These are phyloP conservation scores for Mus pahari DNA, from an alignment of 2,113 vertebrate genomes.

Conservation along the genomic window DNA sequence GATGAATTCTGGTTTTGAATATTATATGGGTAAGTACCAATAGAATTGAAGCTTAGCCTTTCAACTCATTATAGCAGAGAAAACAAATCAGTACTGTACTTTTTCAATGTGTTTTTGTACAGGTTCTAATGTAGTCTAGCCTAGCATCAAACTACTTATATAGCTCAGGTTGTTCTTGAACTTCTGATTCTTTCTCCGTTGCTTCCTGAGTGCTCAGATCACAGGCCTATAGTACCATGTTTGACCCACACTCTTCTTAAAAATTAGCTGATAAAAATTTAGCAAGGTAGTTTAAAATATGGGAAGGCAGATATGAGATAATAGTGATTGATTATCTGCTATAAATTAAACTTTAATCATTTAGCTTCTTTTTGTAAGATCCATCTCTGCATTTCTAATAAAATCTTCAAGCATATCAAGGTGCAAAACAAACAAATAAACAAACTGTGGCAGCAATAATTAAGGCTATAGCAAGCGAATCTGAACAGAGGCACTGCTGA, in stretches of 20 bases:
- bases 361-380: neutral
- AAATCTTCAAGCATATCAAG: neutral
- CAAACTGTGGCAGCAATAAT: neutral
- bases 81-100: neutral
- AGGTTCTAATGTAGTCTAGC: neutral
- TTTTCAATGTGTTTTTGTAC: neutral
- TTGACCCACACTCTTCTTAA: neutral
- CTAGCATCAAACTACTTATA: neutral
- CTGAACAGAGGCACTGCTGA: neutral
- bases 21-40: neutral
- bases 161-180: neutral
- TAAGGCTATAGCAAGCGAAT: neutral
- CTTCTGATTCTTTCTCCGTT: neutral
- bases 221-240: neutral
- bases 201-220: neutral
- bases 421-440: neutral
- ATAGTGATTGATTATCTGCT: neutral
- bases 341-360: neutral
- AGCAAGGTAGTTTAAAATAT: neutral
- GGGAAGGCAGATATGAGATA: neutral
- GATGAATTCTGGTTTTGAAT: neutral
- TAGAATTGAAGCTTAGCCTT: neutral
- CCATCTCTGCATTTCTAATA: neutral
- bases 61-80: neutral
- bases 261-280: neutral